Evolutionary conservation across 2,113 vertebrate species (phyloP).

Genomic region (Erythrolamprus reginae): DNA sequence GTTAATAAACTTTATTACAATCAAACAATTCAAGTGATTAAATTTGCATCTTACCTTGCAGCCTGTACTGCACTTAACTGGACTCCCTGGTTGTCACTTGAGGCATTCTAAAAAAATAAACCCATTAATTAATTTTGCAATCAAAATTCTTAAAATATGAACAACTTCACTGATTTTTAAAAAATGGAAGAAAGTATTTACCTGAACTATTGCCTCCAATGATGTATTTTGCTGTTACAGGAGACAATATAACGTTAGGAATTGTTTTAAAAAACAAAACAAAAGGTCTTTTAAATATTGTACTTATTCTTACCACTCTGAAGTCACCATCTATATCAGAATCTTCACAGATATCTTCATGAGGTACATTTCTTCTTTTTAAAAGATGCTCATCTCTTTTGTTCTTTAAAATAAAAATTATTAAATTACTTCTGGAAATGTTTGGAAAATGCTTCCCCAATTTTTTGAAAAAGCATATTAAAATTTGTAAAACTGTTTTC

Average conservation of each 20-base stretch:
- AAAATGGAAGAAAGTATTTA: slow-evolving; percentile 65
- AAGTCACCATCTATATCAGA: slow-evolving; percentile 94
- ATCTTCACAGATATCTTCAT: slow-evolving; percentile 95
- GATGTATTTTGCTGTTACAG: slow-evolving; percentile 91
- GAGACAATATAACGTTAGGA: slow-evolving; percentile 42
- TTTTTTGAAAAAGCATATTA: not conserved
- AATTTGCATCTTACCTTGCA: slow-evolving; percentile 79
- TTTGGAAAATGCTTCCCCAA: not conserved
- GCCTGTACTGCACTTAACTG: slow-evolving; percentile 97
- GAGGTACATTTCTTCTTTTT: slow-evolving; percentile 95
- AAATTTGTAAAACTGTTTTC: not conserved
- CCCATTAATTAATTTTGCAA: slow-evolving; percentile 28
- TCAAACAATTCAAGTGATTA: not conserved
- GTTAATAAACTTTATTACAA: not conserved
- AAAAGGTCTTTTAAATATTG: not conserved
- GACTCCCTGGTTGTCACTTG: slow-evolving; percentile 97
- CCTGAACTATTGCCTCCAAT: slow-evolving; percentile 97
- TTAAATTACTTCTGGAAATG: not conserved
- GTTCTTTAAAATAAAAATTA: slow-evolving; percentile 72
- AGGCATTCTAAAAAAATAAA: slow-evolving; percentile 82
- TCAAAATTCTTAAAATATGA: slow-evolving; percentile 26
- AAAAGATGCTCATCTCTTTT: slow-evolving; percentile 97
- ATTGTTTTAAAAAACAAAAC: not conserved
- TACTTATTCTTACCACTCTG: slow-evolving; percentile 80
- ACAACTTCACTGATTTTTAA: not conserved